These are phyloP conservation scores for Campoletis raptor DNA, from an alignment of 2,888 invertebrate genomes.

Conservation along the genomic window DNA sequence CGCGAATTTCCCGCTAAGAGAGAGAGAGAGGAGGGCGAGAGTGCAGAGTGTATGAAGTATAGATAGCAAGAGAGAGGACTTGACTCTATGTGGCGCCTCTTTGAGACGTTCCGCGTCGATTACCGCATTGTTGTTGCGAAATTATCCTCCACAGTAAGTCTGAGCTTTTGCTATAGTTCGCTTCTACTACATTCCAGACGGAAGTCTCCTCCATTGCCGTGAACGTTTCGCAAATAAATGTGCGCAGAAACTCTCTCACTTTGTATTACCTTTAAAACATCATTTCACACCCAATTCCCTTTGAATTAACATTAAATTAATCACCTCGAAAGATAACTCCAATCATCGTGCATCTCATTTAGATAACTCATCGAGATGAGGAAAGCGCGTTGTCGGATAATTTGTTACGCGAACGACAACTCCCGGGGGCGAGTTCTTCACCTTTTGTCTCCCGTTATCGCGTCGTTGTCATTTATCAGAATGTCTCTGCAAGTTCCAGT, in stretches of 20 bases:
- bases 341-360: conserved; percentile 53
- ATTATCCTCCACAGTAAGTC: conserved; percentile 59
- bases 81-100: conserved; percentile 58
- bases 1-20: conserved; percentile 48
- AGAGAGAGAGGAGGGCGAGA: conserved; percentile 14
- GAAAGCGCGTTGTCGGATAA: conserved; percentile 32
- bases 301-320: conserved; percentile 28
- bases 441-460: conserved; percentile 49
- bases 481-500: conserved; percentile 40
- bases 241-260: conserved; percentile 45
- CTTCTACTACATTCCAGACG: conserved; percentile 36
- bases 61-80: conserved; percentile 35
- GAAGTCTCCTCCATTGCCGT: conserved; percentile 52
- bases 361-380: conserved; percentile 48
- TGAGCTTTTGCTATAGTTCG: conserved; percentile 38
- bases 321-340: conserved; percentile 31
- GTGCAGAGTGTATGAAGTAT: conserved; percentile 34
- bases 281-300: background rate
- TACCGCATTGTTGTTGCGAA: conserved; percentile 66
- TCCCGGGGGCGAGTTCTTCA: conserved; percentile 22
- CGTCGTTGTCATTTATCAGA: conserved; percentile 54
- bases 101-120: conserved; percentile 67
- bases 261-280: conserved; percentile 30
- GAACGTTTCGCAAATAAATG: conserved; percentile 59
- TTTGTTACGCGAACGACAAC: conserved; percentile 44